Percentiles rank a stretch among this genome's conserved stretches.
These are phyloP conservation scores for Hypotaenidia okinawae DNA, from an alignment of 2,797 vertebrate species.

Conservation along the genomic window DNA sequence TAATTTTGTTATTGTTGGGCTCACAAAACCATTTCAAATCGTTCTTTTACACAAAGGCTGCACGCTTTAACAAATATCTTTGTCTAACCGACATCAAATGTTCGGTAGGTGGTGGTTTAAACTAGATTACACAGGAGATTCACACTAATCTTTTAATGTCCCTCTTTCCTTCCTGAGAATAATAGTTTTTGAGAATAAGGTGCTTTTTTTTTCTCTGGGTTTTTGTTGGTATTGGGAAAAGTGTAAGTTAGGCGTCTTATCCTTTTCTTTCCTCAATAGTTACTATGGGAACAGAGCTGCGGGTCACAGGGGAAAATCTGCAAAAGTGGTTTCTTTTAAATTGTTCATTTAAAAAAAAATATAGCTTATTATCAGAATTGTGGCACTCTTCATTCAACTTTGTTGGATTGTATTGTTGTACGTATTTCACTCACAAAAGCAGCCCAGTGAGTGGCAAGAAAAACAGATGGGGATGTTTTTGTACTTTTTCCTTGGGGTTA, in stretches of 20 bases:
- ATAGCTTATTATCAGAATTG: conserved; percentile 54
- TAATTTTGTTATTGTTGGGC: conserved; percentile 10
- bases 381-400: conserved; percentile 59
- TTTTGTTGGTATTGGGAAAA: conserved; percentile 58
- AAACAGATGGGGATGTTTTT: conserved; percentile 60
- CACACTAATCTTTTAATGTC: conserved; percentile 47
- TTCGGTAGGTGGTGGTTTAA: conserved; percentile 60
- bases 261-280: conserved; percentile 61
- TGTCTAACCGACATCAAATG: conserved; percentile 11
- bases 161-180: conserved; percentile 43
- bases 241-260: conserved; percentile 39
- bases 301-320: conserved; percentile 61
- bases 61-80: background rate
- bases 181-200: conserved; percentile 53
- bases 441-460: conserved; percentile 59
- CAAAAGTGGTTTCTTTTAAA: conserved; percentile 58
- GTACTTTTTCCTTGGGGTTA: conserved; percentile 68
- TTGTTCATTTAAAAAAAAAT: conserved; percentile 43
- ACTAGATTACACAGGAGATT: conserved; percentile 62
- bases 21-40: conserved; percentile 1
- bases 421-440: conserved; percentile 51
- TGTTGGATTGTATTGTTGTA: conserved; percentile 47
- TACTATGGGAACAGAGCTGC: conserved; percentile 67
- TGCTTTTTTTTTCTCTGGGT: background rate
- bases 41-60: background rate